Base-by-base conservation (phyloP, 2,113 vertebrate species). In the Gadus macrocephalus region DNA sequence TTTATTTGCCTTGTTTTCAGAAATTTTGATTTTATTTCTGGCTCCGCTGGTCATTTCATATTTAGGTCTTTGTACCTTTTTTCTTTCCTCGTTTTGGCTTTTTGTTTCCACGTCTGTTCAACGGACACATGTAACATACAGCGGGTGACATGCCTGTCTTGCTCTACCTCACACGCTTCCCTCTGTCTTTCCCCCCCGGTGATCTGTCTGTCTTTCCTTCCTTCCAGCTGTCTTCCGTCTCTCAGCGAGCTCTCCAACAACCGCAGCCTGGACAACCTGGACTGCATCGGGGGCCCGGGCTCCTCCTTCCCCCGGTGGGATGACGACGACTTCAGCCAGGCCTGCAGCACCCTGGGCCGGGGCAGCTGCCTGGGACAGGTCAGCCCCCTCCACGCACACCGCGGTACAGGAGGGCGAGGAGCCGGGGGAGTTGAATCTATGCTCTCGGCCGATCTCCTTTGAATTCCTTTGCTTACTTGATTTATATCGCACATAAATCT, bases 321-420 rank as follows among this genome's bases (percentile, higher is more conserved):
- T 66, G 97, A 99, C 67, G 97, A 99, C 77, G 95, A 97, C 87
- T 95, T 96, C 84, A 95, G 95, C 81, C 95, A 94, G 80, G 91
- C 93, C 87, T 92, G 94, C 42, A 95, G 95, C 89, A 96, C 92
- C 1, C 73, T 93, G 74, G 88, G 89, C 20, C 88, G 91, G 68
- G 87, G 88, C 20, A 90, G 90, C 83, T 88, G 93, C 85, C 89
- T 96, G 83, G 95, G 87, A 85, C 96, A 98, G 96, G 97, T 99
- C 84, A 91, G 94, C 78, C 4, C 61, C 4, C 4, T 5, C 11
- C 22, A 27, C 22, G 3, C 42, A 49, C 42, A 9, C 42, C 12
- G 2, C 9, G 31, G 31, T 14, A 49, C 42, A 49, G 42, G 42
- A 49, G 42, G 12, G 38, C 2, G 38, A 42, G 38, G 25, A 25